Conservation (phyloP, 2,113 vertebrate genomes). For the Ellobius talpinus region DNA sequence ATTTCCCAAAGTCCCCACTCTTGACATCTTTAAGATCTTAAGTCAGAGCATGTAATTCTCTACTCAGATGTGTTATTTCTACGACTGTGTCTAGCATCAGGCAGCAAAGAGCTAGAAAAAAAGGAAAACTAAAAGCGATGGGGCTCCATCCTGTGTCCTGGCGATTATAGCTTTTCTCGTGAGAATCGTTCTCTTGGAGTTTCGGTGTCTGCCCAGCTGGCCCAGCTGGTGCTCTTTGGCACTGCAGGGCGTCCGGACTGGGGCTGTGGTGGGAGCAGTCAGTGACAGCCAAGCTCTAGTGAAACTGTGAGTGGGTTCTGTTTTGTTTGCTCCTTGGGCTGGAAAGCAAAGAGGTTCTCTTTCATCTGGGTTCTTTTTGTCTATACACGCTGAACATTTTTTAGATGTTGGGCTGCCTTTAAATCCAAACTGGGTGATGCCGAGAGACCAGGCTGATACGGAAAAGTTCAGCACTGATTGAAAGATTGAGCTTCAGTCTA, state of each 20-base stretch:
- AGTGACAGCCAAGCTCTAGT: background rate
- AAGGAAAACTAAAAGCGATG: background rate
- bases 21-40: background rate
- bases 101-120: background rate
- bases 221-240: background rate
- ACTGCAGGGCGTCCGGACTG: background rate
- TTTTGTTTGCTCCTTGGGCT: background rate
- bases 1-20: background rate
- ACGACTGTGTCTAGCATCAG: background rate
- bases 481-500: background rate
- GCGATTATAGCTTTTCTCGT: background rate
- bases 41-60: background rate
- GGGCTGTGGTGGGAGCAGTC: background rate
- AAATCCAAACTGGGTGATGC: background rate
- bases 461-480: background rate
- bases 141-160: background rate
- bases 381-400: background rate
- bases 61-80: background rate
- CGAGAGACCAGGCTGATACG: background rate
- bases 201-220: background rate
- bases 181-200: background rate
- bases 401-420: constrained; percentile 22
- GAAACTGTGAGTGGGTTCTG: background rate
- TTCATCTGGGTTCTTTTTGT: background rate
- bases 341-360: background rate